A percentile compares a stretch with the other conserved stretches of the same genome.
Evolutionary conservation across 2,888 invertebrate genomes (phyloP).

Genomic region (Catocala nupta): DNA sequence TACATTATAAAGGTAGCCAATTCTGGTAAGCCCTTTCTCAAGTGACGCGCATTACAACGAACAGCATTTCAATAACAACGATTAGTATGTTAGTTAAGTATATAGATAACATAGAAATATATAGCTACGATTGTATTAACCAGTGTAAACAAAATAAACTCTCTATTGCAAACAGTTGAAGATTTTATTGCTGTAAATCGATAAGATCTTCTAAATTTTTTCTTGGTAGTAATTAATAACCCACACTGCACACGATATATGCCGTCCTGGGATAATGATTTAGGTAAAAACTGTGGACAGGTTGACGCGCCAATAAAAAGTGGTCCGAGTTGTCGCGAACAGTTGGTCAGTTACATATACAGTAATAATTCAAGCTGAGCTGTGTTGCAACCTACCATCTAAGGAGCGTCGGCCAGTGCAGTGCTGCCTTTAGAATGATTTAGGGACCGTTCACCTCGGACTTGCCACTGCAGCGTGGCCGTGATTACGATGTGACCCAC

Average conservation of each 20-base stretch:
- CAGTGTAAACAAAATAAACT: too few relatives aligned
- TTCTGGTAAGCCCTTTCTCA: too few relatives aligned
- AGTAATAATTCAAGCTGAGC: constrained; percentile 41
- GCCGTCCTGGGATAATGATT: constrained; percentile 27
- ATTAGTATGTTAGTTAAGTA: too few relatives aligned
- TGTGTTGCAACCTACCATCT: constrained; percentile 76
- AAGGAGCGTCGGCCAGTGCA: constrained; percentile 63
- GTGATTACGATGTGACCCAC: constrained; percentile 52
- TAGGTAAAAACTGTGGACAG: constrained; percentile 32
- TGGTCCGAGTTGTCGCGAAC: constrained; percentile 35
- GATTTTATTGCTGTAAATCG: constrained; percentile 14
- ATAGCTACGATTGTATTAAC: too few relatives aligned
- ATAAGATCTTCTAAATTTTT: constrained; percentile 30
- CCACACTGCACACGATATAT: constrained; percentile 12
- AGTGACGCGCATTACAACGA: too few relatives aligned
- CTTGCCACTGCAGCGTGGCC: constrained; percentile 56
- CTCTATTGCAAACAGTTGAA: too few relatives aligned
- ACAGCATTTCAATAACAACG: too few relatives aligned
- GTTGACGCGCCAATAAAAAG: constrained; percentile 43
- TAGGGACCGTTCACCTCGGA: constrained; percentile 78
- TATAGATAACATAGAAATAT: too few relatives aligned
- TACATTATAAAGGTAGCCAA: too few relatives aligned
- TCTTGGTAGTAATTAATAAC: constrained; percentile 34
- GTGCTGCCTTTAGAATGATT: constrained; percentile 61
- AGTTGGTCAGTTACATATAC: constrained; percentile 22